Evolutionary conservation across 2,888 invertebrate species (phyloP).

Genomic region (Steromphala cineraria): DNA sequence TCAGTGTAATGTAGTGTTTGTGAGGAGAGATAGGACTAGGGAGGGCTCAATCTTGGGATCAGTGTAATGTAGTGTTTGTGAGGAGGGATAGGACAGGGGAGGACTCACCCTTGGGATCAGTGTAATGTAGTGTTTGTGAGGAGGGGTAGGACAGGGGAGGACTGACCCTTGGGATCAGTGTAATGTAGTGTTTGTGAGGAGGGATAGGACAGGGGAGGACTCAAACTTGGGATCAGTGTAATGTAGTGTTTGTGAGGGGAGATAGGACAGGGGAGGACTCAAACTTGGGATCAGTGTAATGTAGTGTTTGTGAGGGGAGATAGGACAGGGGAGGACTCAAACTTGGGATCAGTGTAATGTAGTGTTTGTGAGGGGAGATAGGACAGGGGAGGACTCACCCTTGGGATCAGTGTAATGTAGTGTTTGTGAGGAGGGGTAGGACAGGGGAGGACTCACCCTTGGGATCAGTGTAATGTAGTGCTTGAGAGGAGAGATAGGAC

Average conservation of each 20-base stretch:
- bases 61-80: conserved; percentile 31
- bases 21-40: too few relatives aligned
- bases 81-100: too few relatives aligned
- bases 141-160: too few relatives aligned
- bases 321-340: conserved; percentile 33
- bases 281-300: conserved; percentile 58
- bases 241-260: too few relatives aligned
- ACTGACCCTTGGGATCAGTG: conserved; percentile 60
- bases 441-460: conserved; percentile 44
- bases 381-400: conserved; percentile 40
- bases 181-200: not conserved
- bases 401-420: conserved; percentile 49
- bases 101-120: conserved; percentile 57
- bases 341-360: conserved; percentile 53
- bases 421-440: too few relatives aligned
- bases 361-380: too few relatives aligned
- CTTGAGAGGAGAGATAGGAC: too few relatives aligned
- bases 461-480: conserved; percentile 46
- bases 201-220: not conserved
- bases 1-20: conserved; percentile 35
- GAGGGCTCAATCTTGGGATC: conserved; percentile 55
- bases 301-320: too few relatives aligned
- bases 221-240: conserved; percentile 60
- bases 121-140: conserved; percentile 21
- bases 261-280: conserved; percentile 8